phyloP scores from a whole-genome alignment of 37 sponge, comb jelly and placozoan genomes.

The Ianthella basta region DNA sequence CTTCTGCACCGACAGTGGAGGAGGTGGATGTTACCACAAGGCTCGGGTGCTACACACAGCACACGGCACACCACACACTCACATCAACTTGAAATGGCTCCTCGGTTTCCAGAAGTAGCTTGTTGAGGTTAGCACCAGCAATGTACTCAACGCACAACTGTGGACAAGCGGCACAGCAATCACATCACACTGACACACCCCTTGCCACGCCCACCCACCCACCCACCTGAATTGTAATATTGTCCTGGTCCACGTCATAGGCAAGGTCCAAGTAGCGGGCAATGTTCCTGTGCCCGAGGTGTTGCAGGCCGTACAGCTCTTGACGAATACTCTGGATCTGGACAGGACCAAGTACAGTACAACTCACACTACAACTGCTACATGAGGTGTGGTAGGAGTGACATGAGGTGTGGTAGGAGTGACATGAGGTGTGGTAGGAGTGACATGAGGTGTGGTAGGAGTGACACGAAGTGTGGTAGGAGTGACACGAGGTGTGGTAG shows the following conservation, averaged over 20 bases:
- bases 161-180: not conserved
- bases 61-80: no score
- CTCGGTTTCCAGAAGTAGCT: not conserved
- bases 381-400: no score
- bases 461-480: no score
- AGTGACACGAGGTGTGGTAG: no score
- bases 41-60: not conserved
- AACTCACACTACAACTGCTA: not conserved
- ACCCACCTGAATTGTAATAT: slow-evolving; percentile 61
- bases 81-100: not conserved
- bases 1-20: slow-evolving; percentile 52
- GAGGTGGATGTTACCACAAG: not conserved
- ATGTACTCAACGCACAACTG: slow-evolving; percentile 26
- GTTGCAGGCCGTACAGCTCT: slow-evolving; percentile 50
- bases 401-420: no score
- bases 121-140: slow-evolving; percentile 7
- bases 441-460: no score
- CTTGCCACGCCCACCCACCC: not conserved
- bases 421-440: no score
- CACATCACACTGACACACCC: not conserved
- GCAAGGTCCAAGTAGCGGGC: slow-evolving; percentile 63
- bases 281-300: slow-evolving; percentile 53
- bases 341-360: not conserved
- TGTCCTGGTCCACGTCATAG: slow-evolving; percentile 8
- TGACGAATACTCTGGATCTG: slow-evolving; percentile 62